These are phyloP conservation scores for Metopolophium dirhodum DNA, from an alignment of 1,140 invertebrate species.

Conservation along the genomic window DNA sequence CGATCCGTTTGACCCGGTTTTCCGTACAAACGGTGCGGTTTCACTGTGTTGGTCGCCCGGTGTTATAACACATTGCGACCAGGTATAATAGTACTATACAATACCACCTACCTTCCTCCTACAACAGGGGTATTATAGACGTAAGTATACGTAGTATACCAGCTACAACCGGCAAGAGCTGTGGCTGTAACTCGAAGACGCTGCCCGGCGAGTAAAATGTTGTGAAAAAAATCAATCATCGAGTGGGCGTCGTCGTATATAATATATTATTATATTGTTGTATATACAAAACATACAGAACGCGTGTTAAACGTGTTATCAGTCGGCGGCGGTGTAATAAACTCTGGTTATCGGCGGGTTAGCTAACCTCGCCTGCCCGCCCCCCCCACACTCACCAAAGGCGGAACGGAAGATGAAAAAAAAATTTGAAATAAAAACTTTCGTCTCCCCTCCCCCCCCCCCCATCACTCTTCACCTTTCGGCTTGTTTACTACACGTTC, in stretches of 20 bases:
- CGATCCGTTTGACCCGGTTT: background rate
- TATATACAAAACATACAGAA: background rate
- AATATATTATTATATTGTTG: background rate
- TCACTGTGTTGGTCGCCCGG: too few species aligned
- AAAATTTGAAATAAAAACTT: background rate
- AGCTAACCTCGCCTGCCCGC: background rate
- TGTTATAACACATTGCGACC: background rate
- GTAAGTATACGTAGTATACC: too few species aligned
- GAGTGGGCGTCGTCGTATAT: background rate
- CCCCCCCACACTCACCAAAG: background rate
- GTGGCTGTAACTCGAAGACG: background rate
- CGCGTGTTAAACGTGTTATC: background rate
- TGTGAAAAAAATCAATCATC: background rate
- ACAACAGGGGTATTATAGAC: background rate
- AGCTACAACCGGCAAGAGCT: background rate
- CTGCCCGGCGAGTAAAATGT: background rate
- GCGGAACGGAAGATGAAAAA: background rate
- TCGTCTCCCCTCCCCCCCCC: too few species aligned
- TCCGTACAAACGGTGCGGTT: background rate
- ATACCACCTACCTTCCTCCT: background rate
- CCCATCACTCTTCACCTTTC: background rate
- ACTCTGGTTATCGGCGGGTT: constrained; percentile 7
- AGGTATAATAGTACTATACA: too few species aligned
- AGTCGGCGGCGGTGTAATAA: background rate
- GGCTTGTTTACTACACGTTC: background rate